Conservation (phyloP, 2,888 invertebrate species). For the Polietes domitor region DNA sequence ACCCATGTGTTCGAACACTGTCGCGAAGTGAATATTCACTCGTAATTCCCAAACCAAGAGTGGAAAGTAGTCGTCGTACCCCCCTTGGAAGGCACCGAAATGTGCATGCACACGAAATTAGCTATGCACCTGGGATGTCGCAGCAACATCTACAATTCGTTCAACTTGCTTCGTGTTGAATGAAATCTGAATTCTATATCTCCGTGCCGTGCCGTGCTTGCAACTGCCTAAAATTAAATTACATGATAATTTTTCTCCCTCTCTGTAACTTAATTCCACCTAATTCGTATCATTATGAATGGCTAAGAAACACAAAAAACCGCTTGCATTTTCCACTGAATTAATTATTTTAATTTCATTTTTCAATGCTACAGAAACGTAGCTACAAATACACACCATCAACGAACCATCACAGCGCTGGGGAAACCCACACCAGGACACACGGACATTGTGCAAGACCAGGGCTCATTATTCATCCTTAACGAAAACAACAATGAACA, state of each 20-base stretch:
- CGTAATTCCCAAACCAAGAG: too few relatives aligned
- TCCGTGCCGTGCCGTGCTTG: not conserved
- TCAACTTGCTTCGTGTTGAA: too few relatives aligned
- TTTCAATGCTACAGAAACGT: slow-evolving; percentile 49
- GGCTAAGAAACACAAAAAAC: slow-evolving; percentile 39
- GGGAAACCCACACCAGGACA: slow-evolving; percentile 38
- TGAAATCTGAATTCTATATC: too few relatives aligned
- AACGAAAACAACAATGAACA: slow-evolving; percentile 56
- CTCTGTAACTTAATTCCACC: slow-evolving; percentile 50
- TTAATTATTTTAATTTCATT: slow-evolving; percentile 64
- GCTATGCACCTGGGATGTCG: too few relatives aligned
- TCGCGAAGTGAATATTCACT: too few relatives aligned
- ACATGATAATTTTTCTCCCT: slow-evolving; percentile 17
- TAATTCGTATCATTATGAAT: slow-evolving; percentile 58
- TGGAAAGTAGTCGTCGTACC: too few relatives aligned
- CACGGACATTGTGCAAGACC: slow-evolving; percentile 44
- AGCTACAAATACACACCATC: slow-evolving; percentile 33
- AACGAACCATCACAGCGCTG: slow-evolving; percentile 37
- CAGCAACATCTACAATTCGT: too few relatives aligned
- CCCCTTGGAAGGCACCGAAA: too few relatives aligned
- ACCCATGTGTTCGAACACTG: too few relatives aligned
- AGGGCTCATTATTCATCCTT: slow-evolving; percentile 60
- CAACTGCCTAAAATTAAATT: slow-evolving; percentile 34
- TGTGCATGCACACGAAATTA: too few relatives aligned
- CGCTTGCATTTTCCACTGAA: slow-evolving; percentile 63